phyloP scores from a whole-genome alignment of 2,888 invertebrate genomes.

The Dicyrtoma fusca region DNA sequence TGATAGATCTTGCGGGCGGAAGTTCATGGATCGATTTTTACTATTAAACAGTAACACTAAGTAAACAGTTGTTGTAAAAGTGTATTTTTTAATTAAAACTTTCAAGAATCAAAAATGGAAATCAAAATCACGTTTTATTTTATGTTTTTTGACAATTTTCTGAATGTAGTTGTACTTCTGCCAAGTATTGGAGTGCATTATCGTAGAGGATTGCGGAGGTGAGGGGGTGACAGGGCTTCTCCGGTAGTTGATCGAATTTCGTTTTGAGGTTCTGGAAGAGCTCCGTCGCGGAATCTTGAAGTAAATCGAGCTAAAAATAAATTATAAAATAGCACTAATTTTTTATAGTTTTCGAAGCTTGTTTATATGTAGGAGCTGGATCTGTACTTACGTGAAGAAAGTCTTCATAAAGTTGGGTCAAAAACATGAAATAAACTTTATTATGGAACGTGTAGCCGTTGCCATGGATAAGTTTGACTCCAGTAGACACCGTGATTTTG shows the following conservation, averaged over 20 bases:
- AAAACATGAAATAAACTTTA: not conserved
- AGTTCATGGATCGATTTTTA: no score
- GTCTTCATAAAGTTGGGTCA: not conserved
- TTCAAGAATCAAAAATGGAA: no score
- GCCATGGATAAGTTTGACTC: conserved; percentile 24
- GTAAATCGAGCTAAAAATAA: conserved; percentile 20
- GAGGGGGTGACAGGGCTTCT: conserved; percentile 16
- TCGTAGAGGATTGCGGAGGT: conserved; percentile 16
- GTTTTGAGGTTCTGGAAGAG: not conserved
- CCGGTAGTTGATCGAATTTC: not conserved
- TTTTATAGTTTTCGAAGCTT: no score
- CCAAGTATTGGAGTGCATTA: conserved; percentile 8
- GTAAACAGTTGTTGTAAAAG: no score
- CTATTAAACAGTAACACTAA: no score
- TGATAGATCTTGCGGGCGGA: no score
- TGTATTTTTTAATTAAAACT: no score
- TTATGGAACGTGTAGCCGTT: conserved; percentile 16
- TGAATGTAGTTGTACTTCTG: no score
- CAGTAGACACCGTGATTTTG: not conserved
- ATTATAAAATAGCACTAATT: not conserved
- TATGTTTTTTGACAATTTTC: no score
- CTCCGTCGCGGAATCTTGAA: conserved; percentile 11
- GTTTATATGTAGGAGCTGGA: no score
- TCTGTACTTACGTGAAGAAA: conserved; percentile 10
- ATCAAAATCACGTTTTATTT: no score